Percentiles rank a stretch among this genome's conserved stretches.
phyloP scores from a whole-genome alignment of 2,113 vertebrate species.

The Sinocyclocheilus grahami region DNA sequence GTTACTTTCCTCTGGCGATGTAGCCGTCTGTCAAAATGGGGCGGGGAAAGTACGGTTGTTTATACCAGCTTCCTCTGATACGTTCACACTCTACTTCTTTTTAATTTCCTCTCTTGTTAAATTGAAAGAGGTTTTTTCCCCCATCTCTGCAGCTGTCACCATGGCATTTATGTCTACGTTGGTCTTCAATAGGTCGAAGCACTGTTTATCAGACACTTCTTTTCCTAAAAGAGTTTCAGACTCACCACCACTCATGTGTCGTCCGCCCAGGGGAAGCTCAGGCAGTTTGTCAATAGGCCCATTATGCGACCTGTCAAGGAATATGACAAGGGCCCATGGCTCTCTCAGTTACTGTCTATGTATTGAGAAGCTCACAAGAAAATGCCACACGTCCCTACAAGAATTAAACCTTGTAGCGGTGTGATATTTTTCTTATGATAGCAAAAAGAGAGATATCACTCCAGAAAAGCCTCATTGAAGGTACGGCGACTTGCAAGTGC shows the following conservation, averaged over 20 bases:
- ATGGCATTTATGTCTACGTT: conserved; percentile 43
- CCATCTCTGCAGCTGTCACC: conserved; percentile 12
- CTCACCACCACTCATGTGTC: not conserved
- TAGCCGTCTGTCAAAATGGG: not conserved
- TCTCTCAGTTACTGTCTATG: conserved; percentile 31
- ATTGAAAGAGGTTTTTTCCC: not conserved
- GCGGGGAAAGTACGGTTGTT: not conserved
- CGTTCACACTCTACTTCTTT: conserved; percentile 33
- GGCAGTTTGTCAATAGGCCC: conserved; percentile 53
- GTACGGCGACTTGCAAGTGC: not conserved
- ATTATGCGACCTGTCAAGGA: conserved; percentile 55
- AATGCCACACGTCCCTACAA: conserved; percentile 10
- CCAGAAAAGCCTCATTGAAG: not conserved
- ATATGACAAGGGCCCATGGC: conserved; percentile 45
- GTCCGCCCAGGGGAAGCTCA: conserved; percentile 17
- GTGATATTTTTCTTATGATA: not conserved
- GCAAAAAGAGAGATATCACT: not conserved
- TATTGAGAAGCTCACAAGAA: conserved; percentile 17
- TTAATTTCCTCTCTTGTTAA: conserved; percentile 44
- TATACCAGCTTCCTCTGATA: conserved; percentile 20
- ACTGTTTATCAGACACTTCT: conserved; percentile 38
- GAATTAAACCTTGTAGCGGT: conserved; percentile 30
- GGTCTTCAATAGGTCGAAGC: conserved; percentile 33
- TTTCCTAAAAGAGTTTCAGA: conserved; percentile 41
- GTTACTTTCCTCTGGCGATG: conserved; percentile 7